These are phyloP conservation scores for Alligator sinensis DNA, from an alignment of 2,113 vertebrate genomes.

Conservation along the genomic window DNA sequence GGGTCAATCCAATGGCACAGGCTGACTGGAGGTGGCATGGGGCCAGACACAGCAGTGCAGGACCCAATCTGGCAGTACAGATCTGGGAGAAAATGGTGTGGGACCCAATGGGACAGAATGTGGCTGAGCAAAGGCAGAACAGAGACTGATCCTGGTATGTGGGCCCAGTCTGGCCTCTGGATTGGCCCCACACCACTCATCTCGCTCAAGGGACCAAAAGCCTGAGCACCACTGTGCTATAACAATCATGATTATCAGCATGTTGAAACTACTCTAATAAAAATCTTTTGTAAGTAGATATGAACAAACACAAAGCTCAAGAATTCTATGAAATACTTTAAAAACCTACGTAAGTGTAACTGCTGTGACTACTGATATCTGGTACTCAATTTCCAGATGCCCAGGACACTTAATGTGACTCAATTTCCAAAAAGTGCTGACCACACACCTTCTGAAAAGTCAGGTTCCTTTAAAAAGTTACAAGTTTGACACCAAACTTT, in stretches of 20 bases:
- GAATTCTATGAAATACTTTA: not conserved
- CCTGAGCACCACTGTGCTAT: not conserved
- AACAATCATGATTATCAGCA: not conserved
- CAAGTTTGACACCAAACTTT: not conserved
- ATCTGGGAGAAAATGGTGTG: too few species aligned
- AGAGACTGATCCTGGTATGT: too few species aligned
- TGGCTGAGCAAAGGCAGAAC: too few species aligned
- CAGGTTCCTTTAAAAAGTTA: not conserved
- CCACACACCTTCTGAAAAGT: not conserved
- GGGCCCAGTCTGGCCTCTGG: too few species aligned
- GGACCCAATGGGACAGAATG: too few species aligned
- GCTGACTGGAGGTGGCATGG: too few species aligned
- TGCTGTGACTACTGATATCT: not conserved
- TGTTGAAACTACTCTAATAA: not conserved
- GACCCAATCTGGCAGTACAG: too few species aligned
- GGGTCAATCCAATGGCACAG: too few species aligned
- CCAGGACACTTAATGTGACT: not conserved
- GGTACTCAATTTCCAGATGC: not conserved
- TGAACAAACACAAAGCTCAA: not conserved
- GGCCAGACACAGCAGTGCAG: too few species aligned
- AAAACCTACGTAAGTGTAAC: not conserved
- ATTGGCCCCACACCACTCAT: too few species aligned
- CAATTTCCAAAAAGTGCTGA: not conserved
- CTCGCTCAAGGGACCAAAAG: too few species aligned
- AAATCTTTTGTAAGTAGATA: not conserved